These are phyloP conservation scores for Neoaliturus tenellus DNA, from an alignment of 2,888 invertebrate genomes.

Conservation along the genomic window DNA sequence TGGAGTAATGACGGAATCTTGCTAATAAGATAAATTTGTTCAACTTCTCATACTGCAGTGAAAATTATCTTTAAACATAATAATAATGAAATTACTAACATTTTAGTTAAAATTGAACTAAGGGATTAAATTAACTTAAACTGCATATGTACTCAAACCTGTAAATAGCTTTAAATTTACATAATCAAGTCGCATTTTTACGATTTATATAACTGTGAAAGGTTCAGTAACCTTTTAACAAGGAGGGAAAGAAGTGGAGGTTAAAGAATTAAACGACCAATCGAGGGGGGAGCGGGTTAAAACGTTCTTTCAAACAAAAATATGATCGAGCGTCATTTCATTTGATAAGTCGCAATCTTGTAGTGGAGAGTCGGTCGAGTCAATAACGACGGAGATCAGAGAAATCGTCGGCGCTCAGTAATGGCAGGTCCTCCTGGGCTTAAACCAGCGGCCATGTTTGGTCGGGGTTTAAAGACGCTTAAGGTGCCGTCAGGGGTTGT, in stretches of 20 bases:
- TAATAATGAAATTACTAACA: too few species aligned
- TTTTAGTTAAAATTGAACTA: too few species aligned
- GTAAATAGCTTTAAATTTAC: too few species aligned
- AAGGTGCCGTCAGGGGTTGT: slow-evolving; percentile 34
- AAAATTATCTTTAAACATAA: too few species aligned
- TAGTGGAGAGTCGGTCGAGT: slow-evolving; percentile 15
- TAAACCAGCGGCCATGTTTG: slow-evolving; percentile 63
- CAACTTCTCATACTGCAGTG: too few species aligned
- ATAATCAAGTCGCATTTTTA: too few species aligned
- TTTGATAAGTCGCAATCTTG: slow-evolving; percentile 48
- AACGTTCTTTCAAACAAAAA: slow-evolving; percentile 36
- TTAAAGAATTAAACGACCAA: not conserved
- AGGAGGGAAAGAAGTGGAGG: not conserved
- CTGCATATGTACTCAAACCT: too few species aligned
- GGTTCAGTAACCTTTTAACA: not conserved
- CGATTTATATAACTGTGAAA: not conserved
- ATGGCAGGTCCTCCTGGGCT: slow-evolving; percentile 62
- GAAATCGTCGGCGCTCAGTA: slow-evolving; percentile 54
- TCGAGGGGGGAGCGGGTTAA: not conserved
- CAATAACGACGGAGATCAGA: slow-evolving; percentile 46
- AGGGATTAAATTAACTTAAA: too few species aligned
- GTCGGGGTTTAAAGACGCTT: slow-evolving; percentile 55
- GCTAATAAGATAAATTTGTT: too few species aligned
- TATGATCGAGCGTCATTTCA: slow-evolving; percentile 49
- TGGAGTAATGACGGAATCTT: too few species aligned